Percentiles rank a stretch among this genome's conserved stretches.
These are phyloP conservation scores for Brachyopa scutellaris DNA, from an alignment of 2,888 invertebrate genomes.

Conservation along the genomic window DNA sequence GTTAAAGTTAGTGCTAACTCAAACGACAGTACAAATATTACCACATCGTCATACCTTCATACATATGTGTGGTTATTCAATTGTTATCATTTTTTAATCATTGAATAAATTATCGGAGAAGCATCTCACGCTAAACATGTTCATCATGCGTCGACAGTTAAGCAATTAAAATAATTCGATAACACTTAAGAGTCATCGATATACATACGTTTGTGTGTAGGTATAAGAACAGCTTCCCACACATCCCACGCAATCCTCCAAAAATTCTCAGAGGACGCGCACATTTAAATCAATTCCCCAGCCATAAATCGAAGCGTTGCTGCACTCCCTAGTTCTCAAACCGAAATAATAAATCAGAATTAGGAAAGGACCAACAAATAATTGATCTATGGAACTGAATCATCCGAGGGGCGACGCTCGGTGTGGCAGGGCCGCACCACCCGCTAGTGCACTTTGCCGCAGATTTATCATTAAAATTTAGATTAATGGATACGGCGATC, in stretches of 20 bases:
- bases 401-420: neutral
- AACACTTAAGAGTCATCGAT: constrained; percentile 29
- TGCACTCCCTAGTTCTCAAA: constrained; percentile 15
- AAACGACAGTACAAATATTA: too few species aligned
- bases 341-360: constrained; percentile 68
- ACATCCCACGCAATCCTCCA: neutral
- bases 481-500: constrained; percentile 70
- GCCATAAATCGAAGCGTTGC: constrained; percentile 55
- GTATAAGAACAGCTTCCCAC: neutral
- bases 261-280: neutral
- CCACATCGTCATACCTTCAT: too few species aligned
- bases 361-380: constrained; percentile 63
- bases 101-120: too few species aligned
- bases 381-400: constrained; percentile 69
- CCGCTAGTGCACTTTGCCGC: constrained; percentile 31
- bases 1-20: too few species aligned
- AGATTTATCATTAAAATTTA: constrained; percentile 68
- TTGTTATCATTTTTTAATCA: too few species aligned
- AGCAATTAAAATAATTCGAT: constrained; percentile 48
- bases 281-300: constrained; percentile 60
- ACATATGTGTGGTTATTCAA: too few species aligned
- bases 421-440: neutral
- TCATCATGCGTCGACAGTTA: too few species aligned
- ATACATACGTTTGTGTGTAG: neutral
- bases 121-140: too few species aligned